Conservation (phyloP, 2,113 vertebrate genomes). For the Procapra przewalskii region DNA sequence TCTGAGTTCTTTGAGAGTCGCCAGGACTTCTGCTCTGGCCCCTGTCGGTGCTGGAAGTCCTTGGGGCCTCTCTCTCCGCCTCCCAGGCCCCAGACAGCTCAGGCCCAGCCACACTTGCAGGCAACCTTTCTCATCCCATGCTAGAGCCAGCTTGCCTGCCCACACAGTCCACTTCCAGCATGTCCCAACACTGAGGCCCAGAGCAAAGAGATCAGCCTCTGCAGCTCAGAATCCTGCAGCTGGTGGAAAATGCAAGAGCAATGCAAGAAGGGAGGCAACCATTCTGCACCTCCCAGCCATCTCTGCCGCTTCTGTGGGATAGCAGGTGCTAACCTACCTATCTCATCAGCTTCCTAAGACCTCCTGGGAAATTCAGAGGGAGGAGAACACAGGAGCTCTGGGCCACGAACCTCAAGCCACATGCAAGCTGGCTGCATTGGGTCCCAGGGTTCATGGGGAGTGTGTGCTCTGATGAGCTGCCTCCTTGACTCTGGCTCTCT, state of each 20-base stretch:
- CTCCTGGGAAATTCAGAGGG: background rate
- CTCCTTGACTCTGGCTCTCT: too few species aligned
- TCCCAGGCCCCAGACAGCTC: background rate
- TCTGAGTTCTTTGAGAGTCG: fast-evolving
- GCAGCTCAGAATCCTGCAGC: background rate
- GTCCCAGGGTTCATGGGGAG: background rate
- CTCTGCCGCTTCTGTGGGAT: background rate
- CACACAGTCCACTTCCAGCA: background rate
- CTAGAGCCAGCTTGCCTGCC: background rate
- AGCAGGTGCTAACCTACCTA: too few species aligned
- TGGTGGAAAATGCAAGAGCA: fast-evolving
- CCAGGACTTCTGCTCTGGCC: background rate
- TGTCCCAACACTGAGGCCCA: fast-evolving
- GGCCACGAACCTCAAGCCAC: background rate
- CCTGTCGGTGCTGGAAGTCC: fast-evolving
- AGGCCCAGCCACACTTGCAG: too few species aligned
- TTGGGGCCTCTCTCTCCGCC: background rate
- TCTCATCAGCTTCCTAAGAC: background rate
- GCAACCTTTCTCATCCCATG: fast-evolving
- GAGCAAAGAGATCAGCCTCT: background rate
- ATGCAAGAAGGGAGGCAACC: fast-evolving
- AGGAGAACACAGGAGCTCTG: background rate
- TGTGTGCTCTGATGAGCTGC: fast-evolving
- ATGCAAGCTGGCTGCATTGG: background rate
- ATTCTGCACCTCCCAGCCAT: background rate